Percentiles rank a stretch among this genome's conserved stretches.
Evolutionary conservation across 2,888 invertebrate species (phyloP).

Genomic region (Hedya salicella): DNA sequence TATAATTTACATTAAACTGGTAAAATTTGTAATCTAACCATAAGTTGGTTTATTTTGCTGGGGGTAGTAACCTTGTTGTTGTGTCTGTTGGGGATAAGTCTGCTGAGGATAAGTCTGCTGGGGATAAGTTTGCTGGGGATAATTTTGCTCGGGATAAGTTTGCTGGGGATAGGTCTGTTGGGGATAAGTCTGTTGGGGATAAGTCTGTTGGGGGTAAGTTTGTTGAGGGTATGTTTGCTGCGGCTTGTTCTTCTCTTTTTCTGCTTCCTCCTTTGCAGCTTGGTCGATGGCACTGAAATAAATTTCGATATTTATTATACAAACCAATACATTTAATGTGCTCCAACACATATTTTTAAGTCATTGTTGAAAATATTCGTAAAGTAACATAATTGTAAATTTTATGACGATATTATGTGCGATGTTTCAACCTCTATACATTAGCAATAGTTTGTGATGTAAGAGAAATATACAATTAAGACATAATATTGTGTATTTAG

Average conservation of each 20-base stretch:
- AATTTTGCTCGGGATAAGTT: slow-evolving; percentile 47
- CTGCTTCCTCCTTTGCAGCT: slow-evolving; percentile 66
- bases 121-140: slow-evolving; percentile 46
- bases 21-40: slow-evolving; percentile 32
- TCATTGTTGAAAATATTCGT: too few species aligned
- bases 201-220: slow-evolving; percentile 44
- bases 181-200: slow-evolving; percentile 32
- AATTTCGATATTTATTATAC: slow-evolving; percentile 16
- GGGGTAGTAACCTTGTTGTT: slow-evolving; percentile 39
- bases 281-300: slow-evolving; percentile 66
- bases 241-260: slow-evolving; percentile 63
- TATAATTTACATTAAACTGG: slow-evolving; percentile 13
- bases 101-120: slow-evolving; percentile 49
- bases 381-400: too few species aligned
- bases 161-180: slow-evolving; percentile 46
- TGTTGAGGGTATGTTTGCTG: slow-evolving; percentile 49
- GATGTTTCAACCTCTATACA: too few species aligned
- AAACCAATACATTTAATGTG: too few species aligned
- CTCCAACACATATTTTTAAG: too few species aligned
- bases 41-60: slow-evolving; percentile 44
- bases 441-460: too few species aligned
- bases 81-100: slow-evolving; percentile 46
- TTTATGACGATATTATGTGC: too few species aligned
- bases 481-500: too few species aligned
- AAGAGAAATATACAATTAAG: too few species aligned